Evolutionary conservation across 2,113 vertebrate species (phyloP).

Genomic region (Greenwoodochromis staneri): DNA sequence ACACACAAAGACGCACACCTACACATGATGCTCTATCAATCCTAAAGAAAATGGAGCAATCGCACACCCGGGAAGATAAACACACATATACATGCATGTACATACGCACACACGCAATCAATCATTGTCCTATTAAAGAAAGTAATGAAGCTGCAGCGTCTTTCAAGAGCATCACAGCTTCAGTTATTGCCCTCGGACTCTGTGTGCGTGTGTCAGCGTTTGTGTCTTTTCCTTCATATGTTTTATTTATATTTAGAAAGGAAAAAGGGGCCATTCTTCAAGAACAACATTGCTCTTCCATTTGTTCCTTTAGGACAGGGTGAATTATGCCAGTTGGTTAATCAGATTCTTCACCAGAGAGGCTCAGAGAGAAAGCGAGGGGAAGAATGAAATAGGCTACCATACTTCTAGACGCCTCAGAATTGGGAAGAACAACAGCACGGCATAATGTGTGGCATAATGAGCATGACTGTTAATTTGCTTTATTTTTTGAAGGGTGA

Average conservation of each 20-base stretch:
- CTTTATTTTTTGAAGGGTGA: not conserved
- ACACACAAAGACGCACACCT: conserved; percentile 20
- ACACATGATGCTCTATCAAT: conserved; percentile 23
- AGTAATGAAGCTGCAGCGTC: not conserved
- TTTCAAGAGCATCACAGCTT: conserved; percentile 7
- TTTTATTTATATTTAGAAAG: not conserved
- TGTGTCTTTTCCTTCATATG: not conserved
- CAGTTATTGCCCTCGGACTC: not conserved
- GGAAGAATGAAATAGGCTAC: not conserved
- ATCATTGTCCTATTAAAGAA: not conserved
- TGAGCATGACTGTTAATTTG: conserved; percentile 7
- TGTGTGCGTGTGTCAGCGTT: not conserved
- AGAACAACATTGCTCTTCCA: not conserved
- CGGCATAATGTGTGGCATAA: not conserved
- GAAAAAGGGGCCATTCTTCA: not conserved
- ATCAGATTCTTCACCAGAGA: conserved; percentile 46
- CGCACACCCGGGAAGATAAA: not conserved
- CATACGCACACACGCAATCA: not conserved
- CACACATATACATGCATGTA: not conserved
- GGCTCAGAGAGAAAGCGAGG: not conserved
- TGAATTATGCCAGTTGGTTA: conserved; percentile 48
- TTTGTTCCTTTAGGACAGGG: conserved; percentile 23
- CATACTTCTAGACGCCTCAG: not conserved
- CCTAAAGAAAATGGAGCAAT: conserved; percentile 18
- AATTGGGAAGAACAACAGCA: not conserved